Base-by-base conservation (phyloP, 2,888 invertebrate species). In the Sminthurides aquaticus region DNA sequence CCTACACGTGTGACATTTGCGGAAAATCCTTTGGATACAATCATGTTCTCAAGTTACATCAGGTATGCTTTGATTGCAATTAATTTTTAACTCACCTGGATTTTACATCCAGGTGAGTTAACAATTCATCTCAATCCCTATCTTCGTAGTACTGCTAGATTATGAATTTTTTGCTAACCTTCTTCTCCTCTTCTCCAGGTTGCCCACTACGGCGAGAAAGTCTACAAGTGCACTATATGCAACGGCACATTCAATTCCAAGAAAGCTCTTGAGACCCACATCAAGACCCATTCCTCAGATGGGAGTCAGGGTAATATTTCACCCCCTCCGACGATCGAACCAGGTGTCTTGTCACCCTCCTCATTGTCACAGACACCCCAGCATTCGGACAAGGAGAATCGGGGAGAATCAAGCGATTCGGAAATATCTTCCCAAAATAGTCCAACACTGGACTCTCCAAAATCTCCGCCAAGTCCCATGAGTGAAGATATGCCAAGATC, bases 11-110 rank as follows among this genome's bases (percentile, higher is more conserved):
- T 79, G 91, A 92, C 77, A 91, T 92, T 71, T 93, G 92, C 77
- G 88, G 90, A 67, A 89, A 92, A 71, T 89, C 89, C 62, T 93
- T 93, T 77, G 92, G 92, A 8, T 92, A 93, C 79, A 92, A 92
- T 78, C 92, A 92, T 78, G 92, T 93, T 2, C 80, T 92, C 66
- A 92, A 92, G 79, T 80, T 92, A 62, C 93, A 93, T 78, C 74
- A 74, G 74, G 74, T 74, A n/a, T n/a, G 66, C 68, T 43, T 27
- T 24, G 8, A 28, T 49, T 15, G 24, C 24, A 3, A 3, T 52
- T 52, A 28, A 52, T 8, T 11, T 28, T 57, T 57, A 11, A 11
- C 11, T 8, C 8, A 5, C 27, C 27, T 8, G 11, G 5, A 11
- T 18, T 15, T 11, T 8, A 26, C 5, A 11, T 57, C 24, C 11